Conservation (phyloP, 2,888 invertebrate species). For the Agonum fuliginosum region DNA sequence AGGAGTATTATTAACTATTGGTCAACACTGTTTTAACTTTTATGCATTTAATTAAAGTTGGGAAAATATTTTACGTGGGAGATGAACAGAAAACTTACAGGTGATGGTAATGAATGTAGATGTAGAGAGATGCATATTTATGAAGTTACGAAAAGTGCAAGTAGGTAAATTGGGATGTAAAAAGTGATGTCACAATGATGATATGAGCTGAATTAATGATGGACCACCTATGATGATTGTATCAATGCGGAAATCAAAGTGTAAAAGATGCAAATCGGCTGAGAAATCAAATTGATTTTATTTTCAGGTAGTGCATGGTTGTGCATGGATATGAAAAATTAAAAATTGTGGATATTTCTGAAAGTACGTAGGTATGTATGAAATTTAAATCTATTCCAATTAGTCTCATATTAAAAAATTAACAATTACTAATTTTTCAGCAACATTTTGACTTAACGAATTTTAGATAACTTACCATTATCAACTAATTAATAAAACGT, state of each 20-base stretch:
- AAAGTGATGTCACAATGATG: background rate
- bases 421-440: too few relatives aligned
- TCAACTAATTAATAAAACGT: too few relatives aligned
- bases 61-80: background rate
- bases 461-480: too few relatives aligned
- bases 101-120: background rate
- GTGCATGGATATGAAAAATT: too few relatives aligned
- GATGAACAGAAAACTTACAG: background rate
- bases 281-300: too few relatives aligned
- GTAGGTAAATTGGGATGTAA: background rate
- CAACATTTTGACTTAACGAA: too few relatives aligned
- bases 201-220: slow-evolving; percentile 2
- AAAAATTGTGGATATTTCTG: too few relatives aligned
- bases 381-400: too few relatives aligned
- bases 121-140: slow-evolving; percentile 20
- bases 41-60: background rate
- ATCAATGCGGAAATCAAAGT: background rate
- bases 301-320: too few relatives aligned
- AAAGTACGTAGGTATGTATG: too few relatives aligned
- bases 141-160: slow-evolving; percentile 23
- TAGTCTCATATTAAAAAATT: too few relatives aligned
- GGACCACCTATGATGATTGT: slow-evolving; percentile 8
- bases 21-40: background rate
- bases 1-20: slow-evolving; percentile 21
- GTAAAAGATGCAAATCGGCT: background rate